Evolutionary conservation across 2,113 vertebrate species (phyloP), one percentile per base, ranked within the genome.

Genomic region (Chauna torquata): DNA sequence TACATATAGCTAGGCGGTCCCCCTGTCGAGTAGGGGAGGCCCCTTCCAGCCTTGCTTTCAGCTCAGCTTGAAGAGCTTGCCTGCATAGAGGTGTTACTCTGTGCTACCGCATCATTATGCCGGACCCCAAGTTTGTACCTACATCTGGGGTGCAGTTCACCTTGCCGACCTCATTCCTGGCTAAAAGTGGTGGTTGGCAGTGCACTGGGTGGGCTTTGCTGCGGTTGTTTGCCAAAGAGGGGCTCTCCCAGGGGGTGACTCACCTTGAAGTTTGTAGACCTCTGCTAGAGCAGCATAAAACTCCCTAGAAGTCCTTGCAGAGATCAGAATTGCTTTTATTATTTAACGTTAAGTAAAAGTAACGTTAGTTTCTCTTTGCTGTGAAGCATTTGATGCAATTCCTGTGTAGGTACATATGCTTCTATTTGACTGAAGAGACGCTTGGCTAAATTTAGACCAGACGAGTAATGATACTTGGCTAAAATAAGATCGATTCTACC

Each of bases 261-360:
- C 45, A 38, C 45, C 13, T 70, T 15, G 14, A 74, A 92, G 91
- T 23, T 12, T 54, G 32, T 44, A 92, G 59, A 71, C 76, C 42
- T 94, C 5, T 4, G 25, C 57, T 78, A 55, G 28, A 84, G 64
- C 59, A 68, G 23, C 72, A 50, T 84, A 64, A 91, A 96, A 71
- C 38, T 80, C 68, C 10, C 47, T 45, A 24, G 28, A 89, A 85
- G 77, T 52, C 81, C 83, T 94, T 79, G 77, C 28, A 76, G 61
- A 82, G 72, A 44, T 91, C 32, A 24, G 72, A 82, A 75, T 68
- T 84, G 30, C 12, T 6, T 84, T 92, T 92, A 68, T 89, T 89
- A 66, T 79, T 97, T 95, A 92, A 94, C 80, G 77, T 84, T 75
- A 82, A 72, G 74, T 84, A 94, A 94, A 90, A 25, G 25, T 30